Conservation (phyloP, 2,797 vertebrate species). For the Potorous gilbertii region DNA sequence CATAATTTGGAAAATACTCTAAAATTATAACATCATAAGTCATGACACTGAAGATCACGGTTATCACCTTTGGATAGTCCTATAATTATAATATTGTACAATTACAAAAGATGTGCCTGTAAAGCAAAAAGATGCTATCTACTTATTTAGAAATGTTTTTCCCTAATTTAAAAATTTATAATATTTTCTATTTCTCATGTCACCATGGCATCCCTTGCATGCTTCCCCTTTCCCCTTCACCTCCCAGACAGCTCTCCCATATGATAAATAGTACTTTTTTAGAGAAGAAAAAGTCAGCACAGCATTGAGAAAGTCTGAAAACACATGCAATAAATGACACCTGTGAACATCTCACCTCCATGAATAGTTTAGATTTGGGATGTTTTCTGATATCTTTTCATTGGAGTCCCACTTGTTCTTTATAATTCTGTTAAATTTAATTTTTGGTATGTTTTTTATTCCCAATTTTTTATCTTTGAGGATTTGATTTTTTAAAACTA, state of each 20-base stretch:
- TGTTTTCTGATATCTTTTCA: not conserved
- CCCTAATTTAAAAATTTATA: not conserved
- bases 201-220: not conserved
- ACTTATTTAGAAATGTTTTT: not conserved
- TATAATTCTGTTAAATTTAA: not conserved
- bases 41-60: not conserved
- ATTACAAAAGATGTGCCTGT: not conserved
- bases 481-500: not conserved
- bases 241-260: not conserved
- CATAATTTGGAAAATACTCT: conserved; percentile 52
- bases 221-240: too few species aligned
- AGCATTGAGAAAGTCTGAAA: not conserved
- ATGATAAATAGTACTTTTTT: not conserved
- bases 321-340: not conserved
- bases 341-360: not conserved
- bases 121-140: not conserved
- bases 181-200: not conserved
- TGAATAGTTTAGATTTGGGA: not conserved
- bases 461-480: not conserved
- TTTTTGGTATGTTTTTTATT: not conserved
- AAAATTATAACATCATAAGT: not conserved
- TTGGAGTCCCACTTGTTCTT: not conserved
- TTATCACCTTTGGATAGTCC: not conserved
- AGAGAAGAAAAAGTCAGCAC: too few species aligned
- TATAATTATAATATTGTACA: not conserved